phyloP scores from a whole-genome alignment of 2,888 invertebrate genomes.

The Heliconius ethilla region DNA sequence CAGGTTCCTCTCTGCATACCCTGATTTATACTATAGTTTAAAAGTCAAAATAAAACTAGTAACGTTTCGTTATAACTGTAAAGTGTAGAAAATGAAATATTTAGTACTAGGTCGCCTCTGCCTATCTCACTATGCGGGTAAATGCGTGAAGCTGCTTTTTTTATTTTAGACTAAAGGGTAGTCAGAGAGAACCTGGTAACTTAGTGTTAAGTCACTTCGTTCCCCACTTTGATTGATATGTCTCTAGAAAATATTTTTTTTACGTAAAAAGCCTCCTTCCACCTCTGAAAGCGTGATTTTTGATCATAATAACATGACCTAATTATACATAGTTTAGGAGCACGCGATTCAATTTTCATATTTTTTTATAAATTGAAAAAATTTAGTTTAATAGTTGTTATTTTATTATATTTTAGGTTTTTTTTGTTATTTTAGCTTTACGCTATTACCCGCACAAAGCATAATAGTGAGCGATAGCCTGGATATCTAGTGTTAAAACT shows the following conservation, averaged over 20 bases:
- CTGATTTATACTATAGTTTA: no score
- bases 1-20: background rate
- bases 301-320: background rate
- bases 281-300: background rate
- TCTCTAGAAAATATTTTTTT: background rate
- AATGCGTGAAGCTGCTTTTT: no score
- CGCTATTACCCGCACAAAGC: background rate
- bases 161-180: no score
- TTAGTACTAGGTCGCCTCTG: no score
- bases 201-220: no score
- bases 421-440: background rate
- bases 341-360: conserved; percentile 2
- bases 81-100: no score
- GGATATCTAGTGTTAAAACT: background rate
- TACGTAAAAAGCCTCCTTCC: background rate
- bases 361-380: conserved; percentile 1
- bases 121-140: no score
- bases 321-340: background rate
- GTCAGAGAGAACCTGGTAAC: no score
- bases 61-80: no score
- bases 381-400: no score
- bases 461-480: background rate
- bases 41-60: no score
- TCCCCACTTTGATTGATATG: no score
- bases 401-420: background rate